Conservation (phyloP, 2,797 vertebrate species). For the Otolemur crassicaudatus region DNA sequence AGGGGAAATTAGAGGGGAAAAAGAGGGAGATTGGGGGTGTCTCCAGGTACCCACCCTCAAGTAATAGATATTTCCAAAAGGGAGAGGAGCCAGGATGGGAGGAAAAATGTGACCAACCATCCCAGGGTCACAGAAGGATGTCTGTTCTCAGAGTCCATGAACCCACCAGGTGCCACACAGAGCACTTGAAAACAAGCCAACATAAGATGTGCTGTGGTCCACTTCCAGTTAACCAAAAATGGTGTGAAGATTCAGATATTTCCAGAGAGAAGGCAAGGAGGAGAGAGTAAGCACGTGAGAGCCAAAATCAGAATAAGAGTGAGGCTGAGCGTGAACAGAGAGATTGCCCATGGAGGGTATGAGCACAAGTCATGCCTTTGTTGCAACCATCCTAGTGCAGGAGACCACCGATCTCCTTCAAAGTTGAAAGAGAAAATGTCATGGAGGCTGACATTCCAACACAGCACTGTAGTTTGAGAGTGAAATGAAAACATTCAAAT, state of each 20-base stretch:
- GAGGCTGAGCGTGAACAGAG: background rate
- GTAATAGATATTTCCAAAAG: background rate
- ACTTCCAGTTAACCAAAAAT: rapidly evolving
- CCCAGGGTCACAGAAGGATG: background rate
- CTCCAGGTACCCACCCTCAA: rapidly evolving
- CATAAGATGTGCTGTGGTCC: rapidly evolving
- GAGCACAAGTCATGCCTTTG: too few species aligned
- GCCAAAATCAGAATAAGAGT: rapidly evolving
- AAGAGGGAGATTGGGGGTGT: background rate
- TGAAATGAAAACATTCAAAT: background rate
- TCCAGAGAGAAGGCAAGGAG: background rate
- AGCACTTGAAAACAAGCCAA: rapidly evolving
- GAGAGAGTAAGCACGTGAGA: rapidly evolving
- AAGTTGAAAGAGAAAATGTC: rapidly evolving
- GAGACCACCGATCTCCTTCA: rapidly evolving
- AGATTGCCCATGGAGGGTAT: rapidly evolving
- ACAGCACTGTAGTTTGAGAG: too few species aligned
- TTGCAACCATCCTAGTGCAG: rapidly evolving
- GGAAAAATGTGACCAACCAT: background rate
- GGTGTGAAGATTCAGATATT: rapidly evolving
- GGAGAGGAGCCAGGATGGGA: rapidly evolving
- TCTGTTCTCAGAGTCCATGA: background rate
- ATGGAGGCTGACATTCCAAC: rapidly evolving
- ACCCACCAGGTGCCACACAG: rapidly evolving
- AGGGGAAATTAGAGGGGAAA: rapidly evolving